phyloP scores from a whole-genome alignment of 2,888 invertebrate genomes.

The Empis stercorea region DNA sequence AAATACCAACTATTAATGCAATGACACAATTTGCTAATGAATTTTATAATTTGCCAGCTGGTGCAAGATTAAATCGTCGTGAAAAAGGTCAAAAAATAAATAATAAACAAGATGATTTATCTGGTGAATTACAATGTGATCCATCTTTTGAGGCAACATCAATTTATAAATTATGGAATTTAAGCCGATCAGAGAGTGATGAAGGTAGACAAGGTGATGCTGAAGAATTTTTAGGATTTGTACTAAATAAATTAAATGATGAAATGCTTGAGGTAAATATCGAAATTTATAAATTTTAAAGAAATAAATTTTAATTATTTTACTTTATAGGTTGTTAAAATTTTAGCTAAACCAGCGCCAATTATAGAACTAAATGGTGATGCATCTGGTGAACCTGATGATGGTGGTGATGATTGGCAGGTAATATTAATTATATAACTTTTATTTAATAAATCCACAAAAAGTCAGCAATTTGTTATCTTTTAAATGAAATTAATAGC shows the following conservation, averaged over 20 bases:
- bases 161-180: conserved; percentile 72
- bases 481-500: conserved; percentile 20
- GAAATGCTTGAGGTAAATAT: conserved; percentile 81
- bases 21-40: conserved; percentile 71
- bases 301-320: conserved; percentile 1
- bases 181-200: conserved; percentile 53
- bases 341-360: conserved; percentile 43
- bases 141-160: conserved; percentile 82
- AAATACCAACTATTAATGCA: conserved; percentile 80
- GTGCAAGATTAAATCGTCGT: conserved; percentile 38
- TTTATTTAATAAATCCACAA: background rate
- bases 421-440: conserved; percentile 16
- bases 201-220: conserved; percentile 95
- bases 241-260: conserved; percentile 88
- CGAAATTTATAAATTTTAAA: background rate
- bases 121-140: conserved; percentile 53
- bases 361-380: conserved; percentile 38
- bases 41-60: conserved; percentile 54
- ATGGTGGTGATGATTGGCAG: conserved; percentile 36
- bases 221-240: conserved; percentile 87
- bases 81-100: conserved; percentile 30
- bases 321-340: conserved; percentile 42
- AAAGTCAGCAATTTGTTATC: conserved; percentile 29
- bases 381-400: conserved; percentile 29
- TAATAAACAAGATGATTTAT: conserved; percentile 31